Evolutionary conservation across 2,888 invertebrate species (phyloP).

Genomic region (Therioaphis trifolii): DNA sequence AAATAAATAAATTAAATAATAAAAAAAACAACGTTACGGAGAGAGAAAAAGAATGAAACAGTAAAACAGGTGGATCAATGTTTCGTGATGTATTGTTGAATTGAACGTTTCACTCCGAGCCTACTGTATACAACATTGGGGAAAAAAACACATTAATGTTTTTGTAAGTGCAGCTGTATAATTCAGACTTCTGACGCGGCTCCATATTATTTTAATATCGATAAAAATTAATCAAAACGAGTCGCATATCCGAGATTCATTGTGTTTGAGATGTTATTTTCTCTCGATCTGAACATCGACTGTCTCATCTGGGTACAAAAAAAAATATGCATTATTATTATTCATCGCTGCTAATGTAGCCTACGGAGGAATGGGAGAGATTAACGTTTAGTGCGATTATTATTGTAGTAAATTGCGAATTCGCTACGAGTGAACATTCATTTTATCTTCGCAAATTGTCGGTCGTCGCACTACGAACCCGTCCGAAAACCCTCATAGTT

Average conservation of each 20-base stretch:
- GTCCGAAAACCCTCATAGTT: too few relatives aligned
- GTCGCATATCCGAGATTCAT: neutral
- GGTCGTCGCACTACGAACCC: too few relatives aligned
- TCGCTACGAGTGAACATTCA: too few relatives aligned
- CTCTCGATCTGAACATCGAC: neutral
- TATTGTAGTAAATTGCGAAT: too few relatives aligned
- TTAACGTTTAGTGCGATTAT: too few relatives aligned
- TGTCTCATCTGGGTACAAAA: neutral
- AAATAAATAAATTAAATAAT: constrained; percentile 38
- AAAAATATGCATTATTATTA: neutral
- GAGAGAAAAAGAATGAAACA: constrained; percentile 29
- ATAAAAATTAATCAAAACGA: constrained; percentile 34
- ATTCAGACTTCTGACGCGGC: constrained; percentile 11
- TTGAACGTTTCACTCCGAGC: constrained; percentile 1
- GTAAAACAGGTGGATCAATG: constrained; percentile 52
- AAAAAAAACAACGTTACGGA: neutral
- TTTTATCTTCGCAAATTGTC: too few relatives aligned
- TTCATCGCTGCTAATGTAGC: neutral
- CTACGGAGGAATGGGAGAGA: too few relatives aligned
- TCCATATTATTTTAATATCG: neutral
- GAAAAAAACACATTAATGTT: constrained; percentile 14
- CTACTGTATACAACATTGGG: neutral
- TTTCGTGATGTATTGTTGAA: constrained; percentile 38
- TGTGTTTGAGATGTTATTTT: constrained; percentile 11
- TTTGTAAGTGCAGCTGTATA: constrained; percentile 22